Percentiles rank a stretch among this genome's conserved stretches.
Evolutionary conservation across 2,113 vertebrate species (phyloP).

Genomic region (Corydoras maculifer): DNA sequence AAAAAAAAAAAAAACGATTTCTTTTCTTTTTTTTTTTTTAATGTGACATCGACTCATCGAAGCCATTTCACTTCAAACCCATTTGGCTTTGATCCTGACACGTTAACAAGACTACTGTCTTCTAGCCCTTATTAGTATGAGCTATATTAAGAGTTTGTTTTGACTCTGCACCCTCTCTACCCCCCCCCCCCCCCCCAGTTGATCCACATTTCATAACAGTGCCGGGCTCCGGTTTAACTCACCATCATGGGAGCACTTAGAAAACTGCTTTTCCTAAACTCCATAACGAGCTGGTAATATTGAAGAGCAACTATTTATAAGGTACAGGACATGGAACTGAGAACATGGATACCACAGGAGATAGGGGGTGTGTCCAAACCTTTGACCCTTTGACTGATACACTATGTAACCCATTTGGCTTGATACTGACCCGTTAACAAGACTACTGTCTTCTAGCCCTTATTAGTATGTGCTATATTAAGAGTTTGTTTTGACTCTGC

Average conservation of each 20-base stretch:
- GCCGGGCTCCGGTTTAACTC: slow-evolving; percentile 24
- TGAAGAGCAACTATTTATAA: neutral
- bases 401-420: slow-evolving; percentile 27
- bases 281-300: no score
- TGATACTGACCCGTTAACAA: slow-evolving; percentile 38
- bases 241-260: slow-evolving; percentile 19
- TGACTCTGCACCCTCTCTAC: slow-evolving; percentile 35
- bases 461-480: slow-evolving; percentile 50
- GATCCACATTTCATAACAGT: slow-evolving; percentile 44
- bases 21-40: neutral
- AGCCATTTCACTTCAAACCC: slow-evolving; percentile 27
- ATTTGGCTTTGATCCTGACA: slow-evolving; percentile 32
- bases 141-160: slow-evolving; percentile 53
- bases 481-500: slow-evolving; percentile 46
- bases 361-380: no score
- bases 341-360: no score
- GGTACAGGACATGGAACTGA: no score
- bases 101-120: slow-evolving; percentile 44
- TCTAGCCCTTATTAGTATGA: slow-evolving; percentile 50
- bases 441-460: slow-evolving; percentile 47
- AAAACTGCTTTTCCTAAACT: neutral
- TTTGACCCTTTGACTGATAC: no score
- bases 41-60: slow-evolving; percentile 18
- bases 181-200: neutral
- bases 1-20: no score